These are phyloP conservation scores for Callitettix versicolor DNA, from an alignment of 1,140 invertebrate species.

Conservation along the genomic window DNA sequence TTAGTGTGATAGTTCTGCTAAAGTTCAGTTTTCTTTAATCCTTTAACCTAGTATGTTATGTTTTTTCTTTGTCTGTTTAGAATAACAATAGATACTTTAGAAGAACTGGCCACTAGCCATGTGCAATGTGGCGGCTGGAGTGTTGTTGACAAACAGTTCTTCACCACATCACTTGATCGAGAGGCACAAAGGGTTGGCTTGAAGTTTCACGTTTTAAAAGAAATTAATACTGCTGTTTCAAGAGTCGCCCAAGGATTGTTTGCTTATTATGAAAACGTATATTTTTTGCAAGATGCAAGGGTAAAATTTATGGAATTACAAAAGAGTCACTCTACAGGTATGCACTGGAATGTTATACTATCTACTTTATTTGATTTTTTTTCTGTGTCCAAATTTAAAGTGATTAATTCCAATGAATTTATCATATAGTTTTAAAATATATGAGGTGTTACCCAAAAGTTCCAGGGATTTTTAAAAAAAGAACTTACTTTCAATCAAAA, in stretches of 20 bases:
- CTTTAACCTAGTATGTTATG: no score
- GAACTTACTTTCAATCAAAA: no score
- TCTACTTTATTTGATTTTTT: no score
- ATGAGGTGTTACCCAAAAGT: no score
- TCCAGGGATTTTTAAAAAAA: no score
- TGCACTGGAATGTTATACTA: no score
- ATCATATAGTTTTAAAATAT: no score
- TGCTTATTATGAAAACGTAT: slow-evolving; percentile 70
- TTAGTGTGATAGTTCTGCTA: no score
- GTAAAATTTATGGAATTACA: slow-evolving; percentile 27
- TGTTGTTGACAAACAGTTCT: slow-evolving; percentile 53
- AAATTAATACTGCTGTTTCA: slow-evolving; percentile 20
- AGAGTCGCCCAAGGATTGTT: slow-evolving; percentile 55
- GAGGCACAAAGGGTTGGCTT: slow-evolving; percentile 49
- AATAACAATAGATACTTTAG: slow-evolving; percentile 62
- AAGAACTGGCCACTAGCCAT: slow-evolving; percentile 49
- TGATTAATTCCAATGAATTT: no score
- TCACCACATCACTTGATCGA: slow-evolving; percentile 51
- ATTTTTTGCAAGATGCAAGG: slow-evolving; percentile 52
- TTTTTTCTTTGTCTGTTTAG: slow-evolving; percentile 31
- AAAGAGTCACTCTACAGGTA: no score
- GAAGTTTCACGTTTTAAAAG: slow-evolving; percentile 43
- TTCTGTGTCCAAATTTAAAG: no score
- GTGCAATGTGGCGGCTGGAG: slow-evolving; percentile 52
- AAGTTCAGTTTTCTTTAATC: no score